Conservation (phyloP, 2,888 invertebrate genomes). For the Hetaerina titia region DNA sequence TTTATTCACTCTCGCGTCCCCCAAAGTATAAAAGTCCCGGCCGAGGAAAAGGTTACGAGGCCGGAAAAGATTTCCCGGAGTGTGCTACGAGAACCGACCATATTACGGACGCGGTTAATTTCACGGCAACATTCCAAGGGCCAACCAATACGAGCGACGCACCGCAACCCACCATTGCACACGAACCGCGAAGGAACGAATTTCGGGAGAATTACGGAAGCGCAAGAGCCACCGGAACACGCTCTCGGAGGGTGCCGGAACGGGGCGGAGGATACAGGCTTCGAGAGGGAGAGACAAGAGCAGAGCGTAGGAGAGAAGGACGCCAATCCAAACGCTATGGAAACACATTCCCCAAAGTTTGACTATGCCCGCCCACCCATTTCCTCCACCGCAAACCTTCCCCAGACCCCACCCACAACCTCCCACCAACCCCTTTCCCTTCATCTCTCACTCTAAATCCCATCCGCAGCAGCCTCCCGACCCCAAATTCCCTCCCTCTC, state of each 20-base stretch:
- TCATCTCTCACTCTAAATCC: background rate
- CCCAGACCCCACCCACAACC: background rate
- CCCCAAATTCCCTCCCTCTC: background rate
- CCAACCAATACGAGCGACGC: background rate
- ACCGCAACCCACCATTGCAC: background rate
- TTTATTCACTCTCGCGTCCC: background rate
- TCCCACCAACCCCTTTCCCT: background rate
- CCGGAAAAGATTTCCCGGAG: background rate
- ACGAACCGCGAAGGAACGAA: constrained; percentile 18
- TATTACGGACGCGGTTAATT: constrained; percentile 32
- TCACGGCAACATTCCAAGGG: background rate
- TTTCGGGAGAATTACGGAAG: constrained; percentile 15
- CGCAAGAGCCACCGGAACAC: background rate
- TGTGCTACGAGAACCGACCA: background rate
- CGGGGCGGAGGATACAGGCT: background rate
- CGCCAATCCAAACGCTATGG: background rate
- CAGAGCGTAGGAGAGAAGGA: background rate
- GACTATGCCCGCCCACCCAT: background rate
- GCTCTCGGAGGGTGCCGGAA: background rate
- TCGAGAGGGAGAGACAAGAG: background rate
- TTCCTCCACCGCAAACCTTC: no score
- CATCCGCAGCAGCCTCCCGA: background rate
- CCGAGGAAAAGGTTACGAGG: background rate
- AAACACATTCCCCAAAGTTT: constrained; percentile 17
- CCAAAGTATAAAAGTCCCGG: background rate